Evolutionary conservation across 2,888 invertebrate species (phyloP).

Genomic region (Poecilus cupreus): DNA sequence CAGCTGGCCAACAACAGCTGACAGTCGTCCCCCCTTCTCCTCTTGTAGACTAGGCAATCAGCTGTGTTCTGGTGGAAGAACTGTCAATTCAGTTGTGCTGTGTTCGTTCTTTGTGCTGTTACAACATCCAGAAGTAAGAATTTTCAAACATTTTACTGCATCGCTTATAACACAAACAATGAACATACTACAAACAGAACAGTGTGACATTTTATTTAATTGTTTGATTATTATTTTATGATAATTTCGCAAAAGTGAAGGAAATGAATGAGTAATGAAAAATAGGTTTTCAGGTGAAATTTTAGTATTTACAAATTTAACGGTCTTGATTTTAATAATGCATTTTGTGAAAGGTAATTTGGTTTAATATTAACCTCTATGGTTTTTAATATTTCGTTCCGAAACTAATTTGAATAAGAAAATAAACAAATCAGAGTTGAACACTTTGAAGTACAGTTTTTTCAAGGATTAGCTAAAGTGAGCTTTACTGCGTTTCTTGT

Average conservation of each 20-base stretch:
- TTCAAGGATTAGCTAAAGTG: background rate
- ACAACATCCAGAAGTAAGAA: conserved; percentile 41
- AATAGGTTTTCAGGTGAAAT: background rate
- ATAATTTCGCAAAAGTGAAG: background rate
- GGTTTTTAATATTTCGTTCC: background rate
- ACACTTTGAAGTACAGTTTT: background rate
- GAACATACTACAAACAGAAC: background rate
- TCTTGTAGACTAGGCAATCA: conserved; percentile 62
- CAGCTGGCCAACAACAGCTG: conserved; percentile 67
- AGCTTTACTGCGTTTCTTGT: background rate
- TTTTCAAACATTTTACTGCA: background rate
- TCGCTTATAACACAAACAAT: background rate
- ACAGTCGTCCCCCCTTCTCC: conserved; percentile 62
- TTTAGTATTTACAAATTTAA: background rate
- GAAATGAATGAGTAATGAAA: background rate
- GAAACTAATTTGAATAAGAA: background rate
- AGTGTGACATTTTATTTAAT: too few relatives aligned
- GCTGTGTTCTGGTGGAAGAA: conserved; percentile 65
- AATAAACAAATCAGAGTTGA: background rate
- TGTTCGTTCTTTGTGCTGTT: conserved; percentile 64
- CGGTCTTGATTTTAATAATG: too few relatives aligned
- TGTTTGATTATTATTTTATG: background rate
- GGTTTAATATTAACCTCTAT: too few relatives aligned
- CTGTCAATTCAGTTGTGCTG: conserved; percentile 67
- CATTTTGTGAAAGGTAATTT: too few relatives aligned